These are phyloP conservation scores for Ceratothoa steindachneri DNA, from an alignment of 2,888 invertebrate species.

Conservation along the genomic window DNA sequence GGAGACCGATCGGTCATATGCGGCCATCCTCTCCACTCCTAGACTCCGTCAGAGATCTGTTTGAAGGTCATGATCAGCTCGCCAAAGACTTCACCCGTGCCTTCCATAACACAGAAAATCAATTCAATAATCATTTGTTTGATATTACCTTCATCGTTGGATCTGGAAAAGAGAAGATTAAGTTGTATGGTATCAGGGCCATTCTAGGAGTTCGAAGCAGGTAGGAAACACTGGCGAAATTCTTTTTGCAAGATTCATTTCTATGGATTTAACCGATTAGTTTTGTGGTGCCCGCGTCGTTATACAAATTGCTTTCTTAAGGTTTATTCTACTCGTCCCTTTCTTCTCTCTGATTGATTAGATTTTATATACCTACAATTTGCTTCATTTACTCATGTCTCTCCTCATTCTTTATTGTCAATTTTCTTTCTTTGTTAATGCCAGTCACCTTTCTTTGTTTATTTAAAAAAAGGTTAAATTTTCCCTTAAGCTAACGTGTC, in stretches of 20 bases:
- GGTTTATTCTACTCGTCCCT: too few relatives aligned
- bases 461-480: too few relatives aligned
- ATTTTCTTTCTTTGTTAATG: too few relatives aligned
- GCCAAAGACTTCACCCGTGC: slow-evolving; percentile 87
- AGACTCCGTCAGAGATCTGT: slow-evolving; percentile 87
- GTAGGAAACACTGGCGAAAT: slow-evolving; percentile 55
- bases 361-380: too few relatives aligned
- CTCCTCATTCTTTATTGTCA: too few relatives aligned
- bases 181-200: slow-evolving; percentile 83
- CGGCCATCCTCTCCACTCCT: slow-evolving; percentile 84
- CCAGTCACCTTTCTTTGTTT: too few relatives aligned
- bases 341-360: too few relatives aligned
- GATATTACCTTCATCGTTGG: slow-evolving; percentile 88
- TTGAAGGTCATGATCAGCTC: slow-evolving; percentile 85
- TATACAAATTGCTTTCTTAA: too few relatives aligned
- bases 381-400: too few relatives aligned
- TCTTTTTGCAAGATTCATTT: background rate
- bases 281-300: too few relatives aligned
- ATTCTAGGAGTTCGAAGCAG: slow-evolving; percentile 85
- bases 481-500: too few relatives aligned
- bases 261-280: background rate
- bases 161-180: slow-evolving; percentile 84
- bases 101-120: slow-evolving; percentile 76
- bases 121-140: slow-evolving; percentile 62
- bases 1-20: slow-evolving; percentile 93